phyloP scores from a whole-genome alignment of 1,140 invertebrate genomes.

The Cydia strobilella region DNA sequence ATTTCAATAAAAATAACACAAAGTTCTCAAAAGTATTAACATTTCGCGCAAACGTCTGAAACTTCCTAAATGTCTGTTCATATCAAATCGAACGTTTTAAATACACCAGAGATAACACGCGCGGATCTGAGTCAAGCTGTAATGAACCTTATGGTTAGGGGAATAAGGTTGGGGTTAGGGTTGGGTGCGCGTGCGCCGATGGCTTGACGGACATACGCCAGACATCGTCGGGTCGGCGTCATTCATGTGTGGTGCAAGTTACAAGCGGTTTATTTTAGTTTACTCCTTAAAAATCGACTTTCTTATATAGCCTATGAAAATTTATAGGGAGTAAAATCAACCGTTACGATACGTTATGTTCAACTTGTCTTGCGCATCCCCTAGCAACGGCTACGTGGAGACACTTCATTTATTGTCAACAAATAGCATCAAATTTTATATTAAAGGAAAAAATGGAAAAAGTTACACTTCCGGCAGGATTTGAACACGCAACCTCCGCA shows the following conservation, averaged over 20 bases:
- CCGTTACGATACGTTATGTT: too few relatives aligned
- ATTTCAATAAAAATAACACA: neutral
- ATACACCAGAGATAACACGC: neutral
- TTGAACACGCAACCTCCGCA: too few relatives aligned
- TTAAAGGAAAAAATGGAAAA: too few relatives aligned
- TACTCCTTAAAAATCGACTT: too few relatives aligned
- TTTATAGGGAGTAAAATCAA: too few relatives aligned
- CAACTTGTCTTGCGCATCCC: too few relatives aligned
- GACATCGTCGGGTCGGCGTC: constrained; percentile 11
- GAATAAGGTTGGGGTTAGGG: neutral
- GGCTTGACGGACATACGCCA: constrained; percentile 23
- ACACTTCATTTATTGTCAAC: too few relatives aligned
- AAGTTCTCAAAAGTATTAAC: neutral
- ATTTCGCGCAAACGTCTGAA: neutral
- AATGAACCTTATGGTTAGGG: neutral
- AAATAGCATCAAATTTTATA: too few relatives aligned
- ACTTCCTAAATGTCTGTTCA: neutral
- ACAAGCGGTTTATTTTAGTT: neutral
- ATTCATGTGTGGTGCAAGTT: constrained; percentile 22
- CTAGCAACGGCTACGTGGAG: too few relatives aligned
- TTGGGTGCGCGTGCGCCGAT: constrained; percentile 3
- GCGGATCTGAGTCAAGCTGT: neutral
- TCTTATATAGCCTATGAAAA: too few relatives aligned
- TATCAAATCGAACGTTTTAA: constrained; percentile 17
- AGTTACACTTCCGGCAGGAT: too few relatives aligned